A percentile compares a stretch with the other conserved stretches of the same genome.
Evolutionary conservation across 30 jellyfish, hydroid and myxozoan species (phyloP).

Genomic region (Aurelia aurita complex sp. Pacific): DNA sequence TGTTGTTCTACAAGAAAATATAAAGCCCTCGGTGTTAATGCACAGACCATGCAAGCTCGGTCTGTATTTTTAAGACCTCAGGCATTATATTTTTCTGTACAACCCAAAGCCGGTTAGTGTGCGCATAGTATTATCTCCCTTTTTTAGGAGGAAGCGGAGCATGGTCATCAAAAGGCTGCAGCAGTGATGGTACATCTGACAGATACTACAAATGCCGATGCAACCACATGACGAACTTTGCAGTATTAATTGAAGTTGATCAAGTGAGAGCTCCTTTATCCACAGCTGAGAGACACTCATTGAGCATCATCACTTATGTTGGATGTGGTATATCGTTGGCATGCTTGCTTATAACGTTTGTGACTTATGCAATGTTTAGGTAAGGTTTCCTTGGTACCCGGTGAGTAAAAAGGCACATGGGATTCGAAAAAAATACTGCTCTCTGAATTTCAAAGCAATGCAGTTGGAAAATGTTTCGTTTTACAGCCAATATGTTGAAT

Average conservation of each 20-base stretch:
- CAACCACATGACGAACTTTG: conserved; percentile 48
- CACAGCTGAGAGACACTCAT: background rate
- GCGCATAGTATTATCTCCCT: too few species aligned
- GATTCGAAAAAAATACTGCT: too few species aligned
- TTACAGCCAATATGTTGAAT: too few species aligned
- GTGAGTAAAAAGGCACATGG: too few species aligned
- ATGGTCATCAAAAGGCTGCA: conserved; percentile 36
- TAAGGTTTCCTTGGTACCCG: background rate
- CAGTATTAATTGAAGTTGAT: background rate
- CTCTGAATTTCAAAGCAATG: too few species aligned
- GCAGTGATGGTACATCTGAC: background rate
- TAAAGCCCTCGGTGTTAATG: too few species aligned
- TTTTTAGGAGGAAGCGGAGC: conserved; percentile 23
- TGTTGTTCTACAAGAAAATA: too few species aligned
- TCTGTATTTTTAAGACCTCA: too few species aligned
- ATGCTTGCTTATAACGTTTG: conserved; percentile 20
- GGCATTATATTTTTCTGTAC: too few species aligned
- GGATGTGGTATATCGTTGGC: conserved; percentile 24
- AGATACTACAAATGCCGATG: conserved; percentile 26
- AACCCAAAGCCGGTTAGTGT: too few species aligned
- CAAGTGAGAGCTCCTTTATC: background rate
- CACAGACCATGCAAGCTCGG: too few species aligned
- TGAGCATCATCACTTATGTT: conserved; percentile 17
- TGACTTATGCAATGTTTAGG: conserved; percentile 19
- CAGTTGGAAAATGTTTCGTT: too few species aligned